Evolutionary conservation across 2,888 invertebrate species (phyloP).

Genomic region (Serripes groenlandicus): DNA sequence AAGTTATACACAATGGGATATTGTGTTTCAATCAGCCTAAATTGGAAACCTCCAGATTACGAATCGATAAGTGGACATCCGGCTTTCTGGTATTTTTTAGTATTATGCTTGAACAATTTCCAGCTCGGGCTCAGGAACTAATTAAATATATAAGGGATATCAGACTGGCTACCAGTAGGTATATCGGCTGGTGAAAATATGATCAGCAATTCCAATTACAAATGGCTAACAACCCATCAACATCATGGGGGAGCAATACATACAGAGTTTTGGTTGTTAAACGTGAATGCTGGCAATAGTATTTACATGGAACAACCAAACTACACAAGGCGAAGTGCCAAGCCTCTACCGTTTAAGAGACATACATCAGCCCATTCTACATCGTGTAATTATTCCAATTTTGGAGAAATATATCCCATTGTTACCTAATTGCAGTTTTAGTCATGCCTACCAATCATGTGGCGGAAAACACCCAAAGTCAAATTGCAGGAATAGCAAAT

Average conservation of each 20-base stretch:
- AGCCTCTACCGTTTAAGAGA: background rate
- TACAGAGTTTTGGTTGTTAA: background rate
- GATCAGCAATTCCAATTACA: background rate
- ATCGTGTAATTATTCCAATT: background rate
- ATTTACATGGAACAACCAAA: background rate
- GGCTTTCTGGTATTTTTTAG: background rate
- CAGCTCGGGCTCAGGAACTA: background rate
- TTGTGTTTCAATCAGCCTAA: background rate
- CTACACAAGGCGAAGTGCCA: background rate
- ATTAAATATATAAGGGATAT: background rate
- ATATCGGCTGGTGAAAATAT: background rate
- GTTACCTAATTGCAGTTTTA: background rate
- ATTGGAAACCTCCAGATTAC: background rate
- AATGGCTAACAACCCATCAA: background rate
- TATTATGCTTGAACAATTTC: background rate
- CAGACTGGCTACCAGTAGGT: background rate
- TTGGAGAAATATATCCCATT: background rate
- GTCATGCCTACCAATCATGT: background rate
- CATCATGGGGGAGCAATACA: background rate
- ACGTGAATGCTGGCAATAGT: background rate
- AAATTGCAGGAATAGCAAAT: background rate
- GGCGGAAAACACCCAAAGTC: background rate
- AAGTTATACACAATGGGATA: background rate
- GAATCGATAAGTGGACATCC: background rate
- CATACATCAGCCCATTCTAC: background rate